phyloP scores from a whole-genome alignment of 2,113 vertebrate species.

The Entosphenus tridentatus region DNA sequence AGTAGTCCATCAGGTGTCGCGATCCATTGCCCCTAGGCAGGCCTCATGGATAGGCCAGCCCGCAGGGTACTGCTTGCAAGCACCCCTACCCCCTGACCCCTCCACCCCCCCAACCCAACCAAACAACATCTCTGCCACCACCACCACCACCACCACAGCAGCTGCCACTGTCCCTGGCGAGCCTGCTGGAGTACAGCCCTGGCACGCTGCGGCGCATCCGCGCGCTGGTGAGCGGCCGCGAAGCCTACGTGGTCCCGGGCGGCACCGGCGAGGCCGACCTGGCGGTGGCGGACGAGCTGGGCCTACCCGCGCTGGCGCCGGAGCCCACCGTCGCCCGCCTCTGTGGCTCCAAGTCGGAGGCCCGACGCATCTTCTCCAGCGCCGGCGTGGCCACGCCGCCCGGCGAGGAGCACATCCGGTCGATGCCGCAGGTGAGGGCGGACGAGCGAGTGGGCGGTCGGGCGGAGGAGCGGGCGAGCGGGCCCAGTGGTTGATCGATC shows the following conservation, averaged over 20 bases:
- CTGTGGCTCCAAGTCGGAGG: slow-evolving; percentile 48
- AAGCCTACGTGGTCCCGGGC: slow-evolving; percentile 40
- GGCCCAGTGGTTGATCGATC: no score
- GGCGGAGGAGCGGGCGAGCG: no score
- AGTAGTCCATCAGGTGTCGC: no score
- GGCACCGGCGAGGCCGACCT: slow-evolving; percentile 41
- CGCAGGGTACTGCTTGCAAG: no score
- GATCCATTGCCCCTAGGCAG: no score
- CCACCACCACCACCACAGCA: no score
- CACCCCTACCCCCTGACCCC: no score
- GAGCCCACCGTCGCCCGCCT: slow-evolving; percentile 37
- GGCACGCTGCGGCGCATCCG: slow-evolving; percentile 35
- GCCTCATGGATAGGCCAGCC: no score
- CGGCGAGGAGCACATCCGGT: slow-evolving; percentile 29
- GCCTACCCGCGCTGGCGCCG: slow-evolving; percentile 42
- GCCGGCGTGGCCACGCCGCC: slow-evolving; percentile 36
- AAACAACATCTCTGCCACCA: no score
- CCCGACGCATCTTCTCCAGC: slow-evolving; percentile 29
- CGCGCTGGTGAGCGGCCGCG: slow-evolving; percentile 30
- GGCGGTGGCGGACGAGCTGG: slow-evolving; percentile 45
- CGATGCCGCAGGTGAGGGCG: slow-evolving; percentile 33
- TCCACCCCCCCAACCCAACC: no score
- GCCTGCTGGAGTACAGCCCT: slow-evolving; percentile 55
- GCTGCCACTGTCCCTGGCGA: slow-evolving; percentile 37
- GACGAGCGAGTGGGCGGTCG: background rate